Conservation (phyloP, 2,888 invertebrate species). For the Heliconius erato region DNA sequence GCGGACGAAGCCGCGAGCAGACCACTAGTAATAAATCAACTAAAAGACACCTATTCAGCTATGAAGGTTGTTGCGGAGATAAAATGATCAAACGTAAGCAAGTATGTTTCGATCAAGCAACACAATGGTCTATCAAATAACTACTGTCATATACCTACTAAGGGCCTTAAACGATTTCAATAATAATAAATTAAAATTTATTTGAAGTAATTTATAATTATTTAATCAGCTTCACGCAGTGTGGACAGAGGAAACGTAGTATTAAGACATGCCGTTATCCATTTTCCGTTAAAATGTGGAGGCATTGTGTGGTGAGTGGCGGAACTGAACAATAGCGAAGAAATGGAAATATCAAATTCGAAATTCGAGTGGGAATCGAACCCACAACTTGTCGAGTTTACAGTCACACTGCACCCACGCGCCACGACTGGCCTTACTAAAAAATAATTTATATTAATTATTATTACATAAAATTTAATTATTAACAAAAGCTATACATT, state of each 20-base stretch:
- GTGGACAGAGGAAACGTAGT: too few relatives aligned
- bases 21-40: slow-evolving; percentile 22
- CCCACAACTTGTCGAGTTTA: too few relatives aligned
- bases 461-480: neutral
- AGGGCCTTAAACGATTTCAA: slow-evolving; percentile 50
- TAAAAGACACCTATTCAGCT: slow-evolving; percentile 25
- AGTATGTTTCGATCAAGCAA: slow-evolving; percentile 52
- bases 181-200: slow-evolving; percentile 20
- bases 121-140: slow-evolving; percentile 61
- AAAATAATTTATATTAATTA: neutral
- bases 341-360: too few relatives aligned
- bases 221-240: too few relatives aligned
- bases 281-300: too few relatives aligned
- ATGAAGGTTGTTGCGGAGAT: slow-evolving; percentile 52
- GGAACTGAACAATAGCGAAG: too few relatives aligned
- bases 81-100: slow-evolving; percentile 52
- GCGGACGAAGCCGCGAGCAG: neutral
- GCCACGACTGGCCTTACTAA: too few relatives aligned
- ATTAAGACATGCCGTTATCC: too few relatives aligned
- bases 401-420: too few relatives aligned
- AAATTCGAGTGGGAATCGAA: too few relatives aligned
- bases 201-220: slow-evolving; percentile 4
- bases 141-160: slow-evolving; percentile 28
- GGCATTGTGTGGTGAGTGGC: too few relatives aligned
- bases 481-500: neutral